phyloP scores from a whole-genome alignment of 1,140 invertebrate genomes.

The Bradynema listronoti region DNA sequence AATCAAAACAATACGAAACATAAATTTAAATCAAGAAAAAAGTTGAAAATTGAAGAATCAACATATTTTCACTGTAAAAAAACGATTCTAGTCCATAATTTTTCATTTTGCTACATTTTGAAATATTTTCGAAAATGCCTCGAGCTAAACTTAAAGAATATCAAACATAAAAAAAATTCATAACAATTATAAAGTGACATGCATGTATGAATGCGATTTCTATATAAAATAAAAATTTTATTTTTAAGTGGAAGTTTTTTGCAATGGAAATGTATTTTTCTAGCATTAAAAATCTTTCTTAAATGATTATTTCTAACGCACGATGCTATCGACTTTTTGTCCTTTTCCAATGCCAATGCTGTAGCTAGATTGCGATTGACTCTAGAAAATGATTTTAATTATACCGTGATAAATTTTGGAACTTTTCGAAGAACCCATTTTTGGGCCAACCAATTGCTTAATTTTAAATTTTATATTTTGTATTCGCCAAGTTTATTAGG shows the following conservation, averaged over 20 bases:
- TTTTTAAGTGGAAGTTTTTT: neutral
- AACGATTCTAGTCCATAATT: too few relatives aligned
- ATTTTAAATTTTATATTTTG: too few relatives aligned
- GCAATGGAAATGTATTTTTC: neutral
- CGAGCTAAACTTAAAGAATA: too few relatives aligned
- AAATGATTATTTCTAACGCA: neutral
- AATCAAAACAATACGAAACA: too few relatives aligned
- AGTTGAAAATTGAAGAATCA: too few relatives aligned
- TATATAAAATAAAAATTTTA: too few relatives aligned
- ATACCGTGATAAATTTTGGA: neutral
- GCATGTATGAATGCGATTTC: too few relatives aligned
- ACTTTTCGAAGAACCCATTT: neutral
- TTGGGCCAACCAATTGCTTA: neutral
- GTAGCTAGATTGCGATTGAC: conserved; percentile 3
- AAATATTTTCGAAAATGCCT: too few relatives aligned
- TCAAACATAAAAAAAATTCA: neutral
- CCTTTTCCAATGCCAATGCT: neutral
- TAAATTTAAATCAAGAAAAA: too few relatives aligned
- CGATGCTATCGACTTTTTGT: neutral
- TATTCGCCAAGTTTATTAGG: too few relatives aligned
- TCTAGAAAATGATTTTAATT: neutral
- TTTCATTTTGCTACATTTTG: too few relatives aligned
- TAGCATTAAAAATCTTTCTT: neutral
- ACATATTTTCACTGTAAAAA: too few relatives aligned
- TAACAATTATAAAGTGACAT: neutral